Conservation (phyloP, 2,888 invertebrate species). For the Diarsia rubi region DNA sequence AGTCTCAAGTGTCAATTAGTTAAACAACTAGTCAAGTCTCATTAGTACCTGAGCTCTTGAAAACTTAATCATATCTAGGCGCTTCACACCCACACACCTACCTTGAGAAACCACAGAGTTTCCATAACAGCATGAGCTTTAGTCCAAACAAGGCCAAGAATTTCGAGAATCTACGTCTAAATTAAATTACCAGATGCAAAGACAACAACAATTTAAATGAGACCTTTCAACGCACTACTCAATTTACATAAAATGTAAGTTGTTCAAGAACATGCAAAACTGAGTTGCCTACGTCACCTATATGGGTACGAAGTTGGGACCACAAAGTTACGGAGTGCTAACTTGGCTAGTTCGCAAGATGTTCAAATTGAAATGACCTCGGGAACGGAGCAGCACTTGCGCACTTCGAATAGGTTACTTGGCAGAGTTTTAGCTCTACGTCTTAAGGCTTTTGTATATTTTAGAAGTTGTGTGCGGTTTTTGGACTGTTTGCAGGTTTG, state of each 20-base stretch:
- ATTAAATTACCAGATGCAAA: conserved; percentile 30
- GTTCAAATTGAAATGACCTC: conserved; percentile 69
- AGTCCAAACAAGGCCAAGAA: conserved; percentile 13
- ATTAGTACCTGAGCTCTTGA: not conserved
- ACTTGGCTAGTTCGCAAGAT: conserved; percentile 65
- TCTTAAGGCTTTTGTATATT: conserved; percentile 51
- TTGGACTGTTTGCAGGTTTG: not conserved
- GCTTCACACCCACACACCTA: not conserved
- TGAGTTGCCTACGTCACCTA: conserved; percentile 54
- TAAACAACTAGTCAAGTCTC: conserved; percentile 9
- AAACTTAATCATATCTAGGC: conserved; percentile 8
- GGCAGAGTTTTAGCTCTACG: conserved; percentile 53
- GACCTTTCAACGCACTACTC: conserved; percentile 54
- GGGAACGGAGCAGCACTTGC: conserved; percentile 64
- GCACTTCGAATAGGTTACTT: conserved; percentile 39
- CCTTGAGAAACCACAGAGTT: not conserved
- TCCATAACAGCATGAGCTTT: conserved; percentile 4
- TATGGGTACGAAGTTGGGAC: conserved; percentile 60
- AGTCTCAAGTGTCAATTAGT: not conserved
- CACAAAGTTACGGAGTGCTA: conserved; percentile 62
- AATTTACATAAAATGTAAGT: conserved; percentile 64
- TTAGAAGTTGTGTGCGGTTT: conserved; percentile 41
- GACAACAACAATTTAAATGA: conserved; percentile 51
- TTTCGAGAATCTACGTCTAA: not conserved
- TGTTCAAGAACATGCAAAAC: conserved; percentile 45